Evolutionary conservation across 2,113 vertebrate species (phyloP).

Genomic region (Sphaerodactylus townsendi): DNA sequence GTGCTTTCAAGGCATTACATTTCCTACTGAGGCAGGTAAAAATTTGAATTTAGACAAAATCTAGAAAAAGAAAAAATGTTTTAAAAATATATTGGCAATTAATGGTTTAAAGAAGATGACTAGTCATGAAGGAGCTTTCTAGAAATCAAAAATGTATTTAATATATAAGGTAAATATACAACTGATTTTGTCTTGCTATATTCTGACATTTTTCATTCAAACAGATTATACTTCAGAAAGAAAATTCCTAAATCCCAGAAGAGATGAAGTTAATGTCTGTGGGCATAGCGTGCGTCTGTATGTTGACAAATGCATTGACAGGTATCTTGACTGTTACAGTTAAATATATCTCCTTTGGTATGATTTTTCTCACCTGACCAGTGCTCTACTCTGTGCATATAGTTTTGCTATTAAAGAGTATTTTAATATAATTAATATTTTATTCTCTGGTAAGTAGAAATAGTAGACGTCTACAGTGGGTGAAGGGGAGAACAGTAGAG

Average conservation of each 20-base stretch:
- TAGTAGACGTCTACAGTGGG: background rate
- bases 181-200: background rate
- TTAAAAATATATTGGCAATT: slow-evolving; percentile 4
- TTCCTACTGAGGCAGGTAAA: background rate
- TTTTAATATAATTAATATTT: background rate
- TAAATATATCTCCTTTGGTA: background rate
- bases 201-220: background rate
- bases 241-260: background rate
- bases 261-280: slow-evolving; percentile 54
- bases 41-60: slow-evolving; percentile 28
- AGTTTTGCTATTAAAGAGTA: background rate
- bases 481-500: fast-evolving
- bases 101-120: slow-evolving; percentile 1
- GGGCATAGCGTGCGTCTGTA: slow-evolving; percentile 48
- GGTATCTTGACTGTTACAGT: slow-evolving; percentile 46
- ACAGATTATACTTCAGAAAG: slow-evolving; percentile 39
- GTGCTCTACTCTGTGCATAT: slow-evolving; percentile 4
- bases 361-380: background rate
- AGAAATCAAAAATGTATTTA: slow-evolving; percentile 19
- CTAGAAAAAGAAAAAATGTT: slow-evolving; percentile 17
- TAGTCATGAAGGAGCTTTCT: background rate
- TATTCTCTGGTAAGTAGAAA: background rate
- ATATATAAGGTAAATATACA: background rate
- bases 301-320: slow-evolving; percentile 44
- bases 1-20: slow-evolving; percentile 20